Conservation (phyloP, 2,888 invertebrate genomes). For the Lithophane leautieri region DNA sequence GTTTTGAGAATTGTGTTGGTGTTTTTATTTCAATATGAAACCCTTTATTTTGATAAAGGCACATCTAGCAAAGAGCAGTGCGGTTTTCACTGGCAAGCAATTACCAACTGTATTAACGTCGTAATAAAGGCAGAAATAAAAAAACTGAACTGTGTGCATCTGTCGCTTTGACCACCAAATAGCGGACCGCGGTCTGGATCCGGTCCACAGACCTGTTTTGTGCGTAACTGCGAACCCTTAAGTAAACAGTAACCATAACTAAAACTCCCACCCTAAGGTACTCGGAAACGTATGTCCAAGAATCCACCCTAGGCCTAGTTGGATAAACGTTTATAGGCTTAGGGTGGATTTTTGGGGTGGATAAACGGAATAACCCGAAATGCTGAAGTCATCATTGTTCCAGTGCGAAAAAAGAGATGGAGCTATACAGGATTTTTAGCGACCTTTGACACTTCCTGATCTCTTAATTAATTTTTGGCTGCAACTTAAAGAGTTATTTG, state of each 20-base stretch:
- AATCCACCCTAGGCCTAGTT: too few species aligned
- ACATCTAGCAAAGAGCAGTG: neutral
- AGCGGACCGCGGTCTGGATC: too few species aligned
- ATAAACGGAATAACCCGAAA: too few species aligned
- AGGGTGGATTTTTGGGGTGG: too few species aligned
- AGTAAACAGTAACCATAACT: too few species aligned
- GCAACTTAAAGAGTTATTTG: too few species aligned
- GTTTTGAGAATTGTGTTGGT: neutral
- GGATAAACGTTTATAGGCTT: too few species aligned
- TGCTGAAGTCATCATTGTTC: neutral
- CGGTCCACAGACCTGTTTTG: too few species aligned
- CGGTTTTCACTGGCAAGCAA: neutral
- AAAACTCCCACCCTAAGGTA: too few species aligned
- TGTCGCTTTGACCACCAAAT: neutral
- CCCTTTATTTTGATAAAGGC: neutral
- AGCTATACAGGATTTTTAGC: neutral
- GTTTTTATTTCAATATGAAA: conserved; percentile 10
- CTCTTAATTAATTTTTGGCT: neutral
- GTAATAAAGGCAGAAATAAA: neutral
- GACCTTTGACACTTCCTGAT: neutral
- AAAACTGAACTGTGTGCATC: neutral
- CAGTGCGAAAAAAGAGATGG: neutral
- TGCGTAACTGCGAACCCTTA: too few species aligned
- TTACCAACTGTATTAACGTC: neutral
- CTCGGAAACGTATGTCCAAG: too few species aligned